phyloP scores from a whole-genome alignment of 2,113 vertebrate species.

The Piprites chloris region DNA sequence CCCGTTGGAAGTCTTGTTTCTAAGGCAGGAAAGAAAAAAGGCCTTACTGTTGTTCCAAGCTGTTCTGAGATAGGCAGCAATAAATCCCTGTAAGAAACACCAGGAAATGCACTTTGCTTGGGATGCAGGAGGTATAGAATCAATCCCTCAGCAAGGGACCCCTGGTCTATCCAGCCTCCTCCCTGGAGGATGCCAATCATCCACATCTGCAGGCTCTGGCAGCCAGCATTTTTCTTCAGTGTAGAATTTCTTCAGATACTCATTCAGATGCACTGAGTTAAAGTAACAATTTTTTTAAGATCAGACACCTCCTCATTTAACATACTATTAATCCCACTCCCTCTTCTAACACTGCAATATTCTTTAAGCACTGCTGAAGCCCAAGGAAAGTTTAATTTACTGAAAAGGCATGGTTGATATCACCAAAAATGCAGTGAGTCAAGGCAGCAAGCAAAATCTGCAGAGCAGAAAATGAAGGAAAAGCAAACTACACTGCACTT shows the following conservation, averaged over 20 bases:
- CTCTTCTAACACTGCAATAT: background rate
- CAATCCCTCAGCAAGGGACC: background rate
- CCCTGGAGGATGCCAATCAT: background rate
- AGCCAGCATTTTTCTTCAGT: background rate
- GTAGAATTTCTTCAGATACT: background rate
- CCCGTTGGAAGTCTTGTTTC: slow-evolving; percentile 89
- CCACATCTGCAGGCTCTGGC: background rate
- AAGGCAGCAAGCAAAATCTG: background rate
- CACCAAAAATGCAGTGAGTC: background rate
- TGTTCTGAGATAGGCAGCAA: fast-evolving
- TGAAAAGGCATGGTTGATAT: background rate
- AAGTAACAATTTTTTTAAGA: background rate
- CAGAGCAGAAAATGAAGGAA: background rate
- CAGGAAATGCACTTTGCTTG: background rate
- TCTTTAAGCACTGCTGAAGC: background rate
- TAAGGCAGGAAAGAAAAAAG: slow-evolving; percentile 13
- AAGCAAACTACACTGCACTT: background rate
- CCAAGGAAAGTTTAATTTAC: background rate
- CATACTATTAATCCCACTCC: background rate
- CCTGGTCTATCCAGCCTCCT: background rate
- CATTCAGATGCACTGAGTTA: background rate
- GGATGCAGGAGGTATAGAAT: background rate
- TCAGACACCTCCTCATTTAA: background rate
- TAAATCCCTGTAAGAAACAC: background rate
- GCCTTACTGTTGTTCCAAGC: background rate